Evolutionary conservation across 2,888 invertebrate species (phyloP).

Genomic region (Rhaphigaster nebulosa): DNA sequence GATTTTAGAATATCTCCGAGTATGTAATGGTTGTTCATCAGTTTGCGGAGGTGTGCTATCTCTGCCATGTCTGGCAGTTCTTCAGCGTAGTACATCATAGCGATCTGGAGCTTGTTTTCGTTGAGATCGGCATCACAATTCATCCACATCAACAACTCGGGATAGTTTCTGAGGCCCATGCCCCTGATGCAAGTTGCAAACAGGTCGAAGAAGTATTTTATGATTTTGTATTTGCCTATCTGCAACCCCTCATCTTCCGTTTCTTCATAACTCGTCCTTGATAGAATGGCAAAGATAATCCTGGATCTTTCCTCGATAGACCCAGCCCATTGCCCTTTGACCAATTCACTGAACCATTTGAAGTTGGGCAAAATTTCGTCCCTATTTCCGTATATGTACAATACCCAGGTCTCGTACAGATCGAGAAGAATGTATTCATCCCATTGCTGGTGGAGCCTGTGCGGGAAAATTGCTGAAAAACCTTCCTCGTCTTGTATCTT

Average conservation of each 20-base stretch:
- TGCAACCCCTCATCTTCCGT: neutral
- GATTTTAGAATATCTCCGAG: neutral
- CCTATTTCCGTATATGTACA: neutral
- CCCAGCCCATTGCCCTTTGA: conserved; percentile 3
- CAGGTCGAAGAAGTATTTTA: neutral
- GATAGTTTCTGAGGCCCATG: neutral
- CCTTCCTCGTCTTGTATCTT: neutral
- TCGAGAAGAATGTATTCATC: neutral
- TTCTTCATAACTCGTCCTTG: neutral
- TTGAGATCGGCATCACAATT: neutral
- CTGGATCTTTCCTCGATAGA: neutral
- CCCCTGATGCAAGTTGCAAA: neutral
- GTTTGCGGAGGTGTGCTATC: neutral
- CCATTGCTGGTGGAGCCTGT: neutral
- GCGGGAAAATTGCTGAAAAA: neutral
- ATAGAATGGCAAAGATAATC: neutral
- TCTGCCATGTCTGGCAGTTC: neutral
- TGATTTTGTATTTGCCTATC: neutral
- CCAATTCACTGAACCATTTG: neutral
- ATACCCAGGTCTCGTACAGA: neutral
- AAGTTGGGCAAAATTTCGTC: neutral
- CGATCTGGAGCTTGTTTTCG: neutral
- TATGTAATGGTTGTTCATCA: neutral
- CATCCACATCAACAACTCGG: conserved; percentile 25
- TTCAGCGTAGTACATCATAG: neutral